These are phyloP conservation scores for Hoplodrina blanda DNA, from an alignment of 2,888 invertebrate genomes.

Conservation along the genomic window DNA sequence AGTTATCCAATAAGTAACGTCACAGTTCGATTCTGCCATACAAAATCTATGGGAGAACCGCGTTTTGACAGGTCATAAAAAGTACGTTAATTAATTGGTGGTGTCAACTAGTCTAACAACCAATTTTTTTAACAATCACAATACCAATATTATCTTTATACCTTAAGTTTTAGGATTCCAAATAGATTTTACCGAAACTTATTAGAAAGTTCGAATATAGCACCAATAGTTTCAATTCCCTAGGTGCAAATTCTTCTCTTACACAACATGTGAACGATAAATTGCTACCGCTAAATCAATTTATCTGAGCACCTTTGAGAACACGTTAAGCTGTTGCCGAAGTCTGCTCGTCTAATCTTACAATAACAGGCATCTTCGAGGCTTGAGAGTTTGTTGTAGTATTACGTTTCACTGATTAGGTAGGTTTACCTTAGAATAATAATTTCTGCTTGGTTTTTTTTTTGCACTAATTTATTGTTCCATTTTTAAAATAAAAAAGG, in stretches of 20 bases:
- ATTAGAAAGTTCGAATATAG: constrained; percentile 14
- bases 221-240: constrained; percentile 11
- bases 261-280: constrained; percentile 28
- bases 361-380: constrained; percentile 15
- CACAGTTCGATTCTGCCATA: too few species aligned
- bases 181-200: constrained; percentile 12
- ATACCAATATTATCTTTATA: too few species aligned
- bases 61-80: too few species aligned
- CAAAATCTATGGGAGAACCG: too few species aligned
- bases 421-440: neutral
- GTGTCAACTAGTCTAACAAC: too few species aligned
- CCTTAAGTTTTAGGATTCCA: neutral
- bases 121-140: too few species aligned
- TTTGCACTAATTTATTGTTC: too few species aligned
- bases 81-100: too few species aligned
- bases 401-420: neutral
- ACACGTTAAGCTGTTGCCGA: constrained; percentile 33
- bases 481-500: too few species aligned
- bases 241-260: constrained; percentile 20
- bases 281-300: constrained; percentile 46
- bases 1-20: too few species aligned
- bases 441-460: too few species aligned
- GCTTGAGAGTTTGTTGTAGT: neutral
- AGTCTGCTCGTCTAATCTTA: constrained; percentile 29
- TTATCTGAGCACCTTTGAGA: constrained; percentile 36